phyloP scores from a whole-genome alignment of 2,113 vertebrate species.

The Eulemur rufifrons region DNA sequence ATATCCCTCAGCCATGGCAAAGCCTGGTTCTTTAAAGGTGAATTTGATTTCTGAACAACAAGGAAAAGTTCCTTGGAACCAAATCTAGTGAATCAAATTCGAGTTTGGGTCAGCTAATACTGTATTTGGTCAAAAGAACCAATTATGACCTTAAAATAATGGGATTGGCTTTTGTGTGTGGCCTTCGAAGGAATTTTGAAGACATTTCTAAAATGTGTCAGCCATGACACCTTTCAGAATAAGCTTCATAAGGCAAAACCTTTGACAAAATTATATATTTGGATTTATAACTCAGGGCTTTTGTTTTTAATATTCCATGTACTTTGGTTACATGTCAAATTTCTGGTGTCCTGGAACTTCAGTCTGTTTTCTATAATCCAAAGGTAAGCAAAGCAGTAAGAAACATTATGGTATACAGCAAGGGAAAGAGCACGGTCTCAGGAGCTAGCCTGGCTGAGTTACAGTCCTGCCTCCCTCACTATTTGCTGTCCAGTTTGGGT shows the following conservation, averaged over 20 bases:
- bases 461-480: neutral
- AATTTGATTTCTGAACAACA: constrained; percentile 39
- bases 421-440: neutral
- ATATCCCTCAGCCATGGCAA: constrained; percentile 10
- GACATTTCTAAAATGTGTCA: constrained; percentile 20
- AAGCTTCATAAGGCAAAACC: neutral
- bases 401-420: neutral
- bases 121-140: constrained; percentile 28
- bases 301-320: constrained; percentile 25
- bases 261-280: constrained; percentile 13
- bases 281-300: neutral
- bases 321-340: neutral
- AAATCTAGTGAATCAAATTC: constrained; percentile 42
- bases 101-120: constrained; percentile 2
- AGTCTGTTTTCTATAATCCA: neutral
- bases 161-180: neutral
- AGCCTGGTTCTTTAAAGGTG: neutral
- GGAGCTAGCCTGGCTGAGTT: neutral
- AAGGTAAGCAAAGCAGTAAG: constrained; percentile 5
- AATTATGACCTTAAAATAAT: constrained; percentile 33
- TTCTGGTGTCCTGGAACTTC: neutral
- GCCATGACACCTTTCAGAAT: neutral
- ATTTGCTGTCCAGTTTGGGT: neutral
- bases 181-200: neutral
- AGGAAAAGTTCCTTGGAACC: neutral